phyloP scores from a whole-genome alignment of 2,113 vertebrate genomes.

The Neogobius melanostomus region DNA sequence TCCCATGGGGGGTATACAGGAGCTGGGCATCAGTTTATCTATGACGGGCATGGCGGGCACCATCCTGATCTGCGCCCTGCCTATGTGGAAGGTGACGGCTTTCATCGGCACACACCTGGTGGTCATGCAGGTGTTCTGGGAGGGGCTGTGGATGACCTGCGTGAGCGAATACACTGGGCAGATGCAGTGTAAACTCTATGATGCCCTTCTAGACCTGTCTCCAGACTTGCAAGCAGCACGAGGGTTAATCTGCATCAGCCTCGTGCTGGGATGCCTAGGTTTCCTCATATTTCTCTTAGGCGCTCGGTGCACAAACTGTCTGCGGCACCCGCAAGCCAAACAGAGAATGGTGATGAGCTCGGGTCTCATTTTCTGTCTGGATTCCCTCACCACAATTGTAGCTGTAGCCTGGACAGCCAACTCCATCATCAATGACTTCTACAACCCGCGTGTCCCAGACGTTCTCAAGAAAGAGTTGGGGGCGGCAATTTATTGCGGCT shows the following conservation, averaged over 20 bases:
- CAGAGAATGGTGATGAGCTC: conserved; percentile 71
- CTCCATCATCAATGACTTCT: conserved; percentile 86
- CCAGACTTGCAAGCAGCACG: conserved; percentile 81
- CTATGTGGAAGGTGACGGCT: conserved; percentile 87
- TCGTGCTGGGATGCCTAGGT: conserved; percentile 73
- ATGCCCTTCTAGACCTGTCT: conserved; percentile 83
- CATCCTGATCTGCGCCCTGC: conserved; percentile 84
- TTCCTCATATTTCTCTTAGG: conserved; percentile 78
- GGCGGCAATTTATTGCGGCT: conserved; percentile 88
- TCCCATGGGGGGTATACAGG: conserved; percentile 79
- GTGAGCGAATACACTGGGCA: conserved; percentile 84
- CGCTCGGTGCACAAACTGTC: conserved; percentile 80
- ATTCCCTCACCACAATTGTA: conserved; percentile 76
- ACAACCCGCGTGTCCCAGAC: conserved; percentile 86
- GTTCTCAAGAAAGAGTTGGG: conserved; percentile 90
- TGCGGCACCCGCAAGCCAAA: conserved; percentile 72
- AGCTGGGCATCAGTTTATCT: conserved; percentile 79
- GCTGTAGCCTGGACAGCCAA: conserved; percentile 89
- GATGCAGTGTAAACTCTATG: conserved; percentile 87
- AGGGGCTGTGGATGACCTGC: conserved; percentile 88
- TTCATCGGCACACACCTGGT: conserved; percentile 85
- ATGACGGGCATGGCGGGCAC: conserved; percentile 78
- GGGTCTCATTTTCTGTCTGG: conserved; percentile 74
- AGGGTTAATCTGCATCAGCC: conserved; percentile 79
- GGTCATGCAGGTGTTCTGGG: conserved; percentile 87